These are phyloP conservation scores for Etheostoma nigrum DNA, from an alignment of 2,797 vertebrate genomes.

Conservation along the genomic window DNA sequence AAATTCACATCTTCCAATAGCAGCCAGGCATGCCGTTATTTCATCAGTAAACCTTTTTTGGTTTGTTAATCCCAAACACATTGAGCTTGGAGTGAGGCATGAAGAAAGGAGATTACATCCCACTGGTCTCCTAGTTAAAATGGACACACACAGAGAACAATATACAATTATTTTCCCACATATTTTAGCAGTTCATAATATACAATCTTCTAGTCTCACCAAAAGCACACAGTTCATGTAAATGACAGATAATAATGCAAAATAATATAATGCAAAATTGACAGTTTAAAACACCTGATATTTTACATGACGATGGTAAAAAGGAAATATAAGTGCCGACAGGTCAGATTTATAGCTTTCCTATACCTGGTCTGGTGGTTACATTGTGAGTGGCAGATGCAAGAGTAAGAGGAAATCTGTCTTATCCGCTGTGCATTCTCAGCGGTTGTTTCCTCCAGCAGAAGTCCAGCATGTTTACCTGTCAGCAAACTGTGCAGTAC, in stretches of 20 bases:
- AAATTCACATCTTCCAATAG: conserved; percentile 52
- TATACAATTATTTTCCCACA: conserved; percentile 1
- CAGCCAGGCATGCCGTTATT: conserved; percentile 4
- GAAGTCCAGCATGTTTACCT: conserved; percentile 36
- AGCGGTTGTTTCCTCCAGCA: conserved; percentile 10
- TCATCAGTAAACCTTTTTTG: conserved; percentile 62
- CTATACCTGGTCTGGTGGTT: conserved; percentile 1
- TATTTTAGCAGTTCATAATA: background rate
- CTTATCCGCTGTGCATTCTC: background rate
- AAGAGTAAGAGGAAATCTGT: conserved; percentile 8
- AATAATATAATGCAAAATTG: background rate
- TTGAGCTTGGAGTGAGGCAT: conserved; percentile 14
- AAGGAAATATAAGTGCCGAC: background rate
- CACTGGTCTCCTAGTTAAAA: conserved; percentile 29
- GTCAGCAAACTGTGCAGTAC: conserved; percentile 29
- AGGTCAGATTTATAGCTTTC: background rate
- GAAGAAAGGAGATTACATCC: conserved; percentile 48
- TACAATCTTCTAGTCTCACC: background rate
- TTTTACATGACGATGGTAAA: background rate
- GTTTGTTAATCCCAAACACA: conserved; percentile 54
- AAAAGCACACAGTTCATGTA: background rate
- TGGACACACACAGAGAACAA: conserved; percentile 8
- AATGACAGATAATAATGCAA: background rate
- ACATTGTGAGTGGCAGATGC: background rate
- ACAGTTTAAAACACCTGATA: background rate